Percentiles rank a stretch among this genome's conserved stretches.
These are phyloP conservation scores for Speoplatyrhinus poulsoni DNA, from an alignment of 2,113 vertebrate genomes.

Conservation along the genomic window DNA sequence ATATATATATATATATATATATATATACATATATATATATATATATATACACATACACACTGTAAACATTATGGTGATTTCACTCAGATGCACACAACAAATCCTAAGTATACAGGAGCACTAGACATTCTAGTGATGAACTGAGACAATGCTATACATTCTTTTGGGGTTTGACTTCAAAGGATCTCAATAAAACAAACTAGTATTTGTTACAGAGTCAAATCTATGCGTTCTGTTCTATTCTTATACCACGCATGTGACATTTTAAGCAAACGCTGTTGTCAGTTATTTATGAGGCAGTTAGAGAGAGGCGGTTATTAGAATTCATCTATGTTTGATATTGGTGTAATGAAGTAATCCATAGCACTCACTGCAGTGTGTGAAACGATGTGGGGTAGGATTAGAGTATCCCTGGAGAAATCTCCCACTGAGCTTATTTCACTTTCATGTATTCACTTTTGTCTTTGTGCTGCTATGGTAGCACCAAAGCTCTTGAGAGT, in stretches of 20 bases:
- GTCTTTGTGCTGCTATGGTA: constrained; percentile 48
- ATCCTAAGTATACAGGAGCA: constrained; percentile 20
- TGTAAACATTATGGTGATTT: too few relatives aligned
- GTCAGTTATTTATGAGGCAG: constrained; percentile 45
- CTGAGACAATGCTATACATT: constrained; percentile 57
- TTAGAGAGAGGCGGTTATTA: constrained; percentile 53
- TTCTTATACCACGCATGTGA: constrained; percentile 60
- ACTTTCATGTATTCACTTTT: constrained; percentile 68
- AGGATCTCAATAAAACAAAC: constrained; percentile 34
- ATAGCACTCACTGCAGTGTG: constrained; percentile 57
- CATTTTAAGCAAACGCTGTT: constrained; percentile 36
- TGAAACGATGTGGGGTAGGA: constrained; percentile 63
- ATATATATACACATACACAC: too few relatives aligned
- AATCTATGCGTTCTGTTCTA: constrained; percentile 59
- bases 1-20: too few relatives aligned
- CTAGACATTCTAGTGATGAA: constrained; percentile 46
- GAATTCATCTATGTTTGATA: constrained; percentile 61
- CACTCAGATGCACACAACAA: constrained; percentile 34
- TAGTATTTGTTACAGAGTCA: constrained; percentile 53
- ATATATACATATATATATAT: too few relatives aligned
- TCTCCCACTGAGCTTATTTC: constrained; percentile 59
- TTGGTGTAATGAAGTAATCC: constrained; percentile 73
- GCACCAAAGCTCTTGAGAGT: constrained; percentile 47
- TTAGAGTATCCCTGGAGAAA: constrained; percentile 64
- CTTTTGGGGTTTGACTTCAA: constrained; percentile 51